phyloP scores from a whole-genome alignment of 2,888 invertebrate genomes.

The Taphrorychus bicolor region DNA sequence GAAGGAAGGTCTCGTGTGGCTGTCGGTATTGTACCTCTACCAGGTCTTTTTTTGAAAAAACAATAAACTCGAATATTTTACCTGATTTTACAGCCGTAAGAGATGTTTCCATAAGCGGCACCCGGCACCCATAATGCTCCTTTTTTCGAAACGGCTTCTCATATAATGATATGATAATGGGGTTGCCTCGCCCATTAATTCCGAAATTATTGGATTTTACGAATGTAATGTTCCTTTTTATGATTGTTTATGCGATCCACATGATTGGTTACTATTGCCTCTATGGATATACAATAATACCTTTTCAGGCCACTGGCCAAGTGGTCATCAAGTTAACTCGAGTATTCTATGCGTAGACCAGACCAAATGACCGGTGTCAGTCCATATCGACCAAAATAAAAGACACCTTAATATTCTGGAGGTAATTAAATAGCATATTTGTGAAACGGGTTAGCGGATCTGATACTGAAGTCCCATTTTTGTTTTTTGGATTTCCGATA shows the following conservation, averaged over 20 bases:
- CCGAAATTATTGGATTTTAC: constrained; percentile 60
- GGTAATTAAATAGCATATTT: constrained; percentile 57
- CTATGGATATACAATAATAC: constrained; percentile 31
- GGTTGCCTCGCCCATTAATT: constrained; percentile 57
- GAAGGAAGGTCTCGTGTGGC: neutral
- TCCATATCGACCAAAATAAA: constrained; percentile 41
- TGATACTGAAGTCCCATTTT: constrained; percentile 42
- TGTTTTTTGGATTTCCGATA: constrained; percentile 30
- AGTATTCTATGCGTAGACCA: neutral
- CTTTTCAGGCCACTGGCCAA: constrained; percentile 1
- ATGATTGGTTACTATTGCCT: constrained; percentile 60
- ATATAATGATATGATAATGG: constrained; percentile 57
- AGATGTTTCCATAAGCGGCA: constrained; percentile 34
- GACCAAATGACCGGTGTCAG: constrained; percentile 23
- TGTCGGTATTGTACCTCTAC: constrained; percentile 4
- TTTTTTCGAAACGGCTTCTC: constrained; percentile 42
- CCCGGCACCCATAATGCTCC: constrained; percentile 38
- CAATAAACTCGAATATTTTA: constrained; percentile 26
- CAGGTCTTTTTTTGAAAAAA: neutral
- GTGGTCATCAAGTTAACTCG: neutral
- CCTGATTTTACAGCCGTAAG: constrained; percentile 34
- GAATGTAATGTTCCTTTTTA: constrained; percentile 60
- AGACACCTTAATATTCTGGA: constrained; percentile 45
- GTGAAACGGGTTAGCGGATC: constrained; percentile 54
- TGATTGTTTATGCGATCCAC: constrained; percentile 61